Evolutionary conservation across 2,797 vertebrate genomes (phyloP), one percentile per base, ranked within the genome.

Genomic region (Poeciliopsis infans): DNA sequence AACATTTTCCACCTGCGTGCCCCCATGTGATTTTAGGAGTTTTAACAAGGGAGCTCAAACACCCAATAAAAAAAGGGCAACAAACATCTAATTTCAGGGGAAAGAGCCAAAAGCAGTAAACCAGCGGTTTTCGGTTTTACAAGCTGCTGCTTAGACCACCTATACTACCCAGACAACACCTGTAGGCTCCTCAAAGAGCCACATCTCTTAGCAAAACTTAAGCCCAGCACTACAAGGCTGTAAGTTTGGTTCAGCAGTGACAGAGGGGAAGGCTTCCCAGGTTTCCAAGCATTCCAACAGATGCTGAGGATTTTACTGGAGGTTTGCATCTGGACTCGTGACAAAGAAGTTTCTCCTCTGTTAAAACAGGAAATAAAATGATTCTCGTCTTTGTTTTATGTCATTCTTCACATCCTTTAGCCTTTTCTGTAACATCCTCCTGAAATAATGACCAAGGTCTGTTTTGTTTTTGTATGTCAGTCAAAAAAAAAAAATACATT

Each of bases 91-190:
- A 76, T 77, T 15, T n/a, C 33, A 84, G 55, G 75, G 61, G 61
- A 78, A 55, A 72, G 73, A 79, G 89, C 74, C 91, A 91, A 89
- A 86, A 86, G 86, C 89, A 59, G 79, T 90, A 89, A 93, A 91
- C 2, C 78, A 85, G 81, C 85, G 61, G 81, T 25, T 72, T 72
- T 80, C 33, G 20, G 6, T 73, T 91, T 90, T 74, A 93, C 88
- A 81, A 88, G 85, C 78, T 43, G 76, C 51, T 78, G 36, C 74
- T 71, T 41, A 72, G 85, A 88, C 87, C 87, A 86, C 88, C 89
- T 82, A 57, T 81, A 77, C 74, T 61, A 71, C 75, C 0, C 5
- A 57, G 79, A 31, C 45, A 10, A 16, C 1, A 57, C 61, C 76
- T 82, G 46, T 47, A 73, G 84, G 66, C 68, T 11, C 45, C 81